These are phyloP conservation scores for Sylvilagus bachmani DNA, from an alignment of 2,113 vertebrate genomes.

Conservation along the genomic window DNA sequence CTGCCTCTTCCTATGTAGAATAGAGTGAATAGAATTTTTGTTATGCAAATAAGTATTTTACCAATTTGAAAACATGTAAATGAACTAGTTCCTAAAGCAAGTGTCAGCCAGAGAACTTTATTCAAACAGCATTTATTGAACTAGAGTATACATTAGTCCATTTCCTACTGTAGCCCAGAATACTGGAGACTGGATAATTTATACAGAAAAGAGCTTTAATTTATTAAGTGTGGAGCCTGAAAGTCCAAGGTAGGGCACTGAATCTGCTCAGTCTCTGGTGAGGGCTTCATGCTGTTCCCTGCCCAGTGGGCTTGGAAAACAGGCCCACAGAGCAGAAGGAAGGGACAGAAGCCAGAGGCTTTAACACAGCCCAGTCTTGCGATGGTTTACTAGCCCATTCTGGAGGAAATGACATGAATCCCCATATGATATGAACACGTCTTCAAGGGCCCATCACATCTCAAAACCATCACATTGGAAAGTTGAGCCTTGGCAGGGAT, in stretches of 20 bases:
- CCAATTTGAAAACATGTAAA: background rate
- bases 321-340: background rate
- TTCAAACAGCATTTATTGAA: background rate
- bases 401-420: background rate
- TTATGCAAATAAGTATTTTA: background rate
- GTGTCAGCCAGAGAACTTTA: background rate
- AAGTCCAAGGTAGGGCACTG: background rate
- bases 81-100: constrained; percentile 1
- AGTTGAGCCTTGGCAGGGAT: background rate
- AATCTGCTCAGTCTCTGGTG: background rate
- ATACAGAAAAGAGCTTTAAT: background rate
- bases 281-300: background rate
- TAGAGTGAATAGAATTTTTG: background rate
- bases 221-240: background rate
- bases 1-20: background rate
- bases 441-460: background rate
- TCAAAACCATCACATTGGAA: background rate
- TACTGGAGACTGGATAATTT: background rate
- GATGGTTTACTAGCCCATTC: background rate
- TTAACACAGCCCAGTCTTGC: too few species aligned
- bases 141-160: background rate
- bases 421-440: background rate
- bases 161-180: background rate
- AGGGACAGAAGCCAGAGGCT: background rate
- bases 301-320: background rate